Base-by-base conservation (phyloP, 2,797 vertebrate species). In the Malurus leucopterus region DNA sequence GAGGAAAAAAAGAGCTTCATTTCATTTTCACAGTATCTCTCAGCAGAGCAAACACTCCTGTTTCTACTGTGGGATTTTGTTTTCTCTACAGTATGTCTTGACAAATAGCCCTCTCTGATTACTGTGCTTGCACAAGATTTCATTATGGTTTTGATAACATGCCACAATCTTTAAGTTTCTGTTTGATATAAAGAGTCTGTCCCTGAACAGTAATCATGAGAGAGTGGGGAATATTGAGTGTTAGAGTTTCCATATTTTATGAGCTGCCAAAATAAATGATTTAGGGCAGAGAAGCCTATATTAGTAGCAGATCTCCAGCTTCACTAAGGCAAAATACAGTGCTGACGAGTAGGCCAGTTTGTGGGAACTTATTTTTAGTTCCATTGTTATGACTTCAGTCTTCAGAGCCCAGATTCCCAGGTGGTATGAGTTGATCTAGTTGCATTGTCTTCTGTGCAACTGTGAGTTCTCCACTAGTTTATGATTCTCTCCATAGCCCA, bases 111-210 rank as follows among this genome's bases (percentile, higher is more conserved):
- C 78, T 95, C 93, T 96, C 93, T 95, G 85, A 90, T 95, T 96
- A 94, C 94, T 91, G 55, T 71, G 86, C 78, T 91, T 94, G 94
- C 86, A 95, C 88, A 94, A 94, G 90, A 89, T 95, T 96, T 96
- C 93, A 81, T 95, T 96, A 92, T 86, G 89, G 94, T 93, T 96
- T 96, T 96, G 95, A 95, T 95, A 96, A 95, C 89, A 91, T 96
- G 95, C 95, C 95, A 95, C 92, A 92, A 91, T 96, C 92, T 94
- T 89, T 90, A 94, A 90, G 72, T 95, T 96, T 95, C 81, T 86
- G 86, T 89, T 93, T 94, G 95, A 94, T 95, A 94, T 91, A 92
- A 93, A 92, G 77, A 93, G 84, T 47, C 92, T 86, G 92, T 95
- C 95, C 95, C 95, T 93, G 93, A 95, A 83, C 82, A 81, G 92